These are phyloP conservation scores for Peromyscus melanophrys DNA, from an alignment of 2,797 vertebrate species.

Conservation along the genomic window DNA sequence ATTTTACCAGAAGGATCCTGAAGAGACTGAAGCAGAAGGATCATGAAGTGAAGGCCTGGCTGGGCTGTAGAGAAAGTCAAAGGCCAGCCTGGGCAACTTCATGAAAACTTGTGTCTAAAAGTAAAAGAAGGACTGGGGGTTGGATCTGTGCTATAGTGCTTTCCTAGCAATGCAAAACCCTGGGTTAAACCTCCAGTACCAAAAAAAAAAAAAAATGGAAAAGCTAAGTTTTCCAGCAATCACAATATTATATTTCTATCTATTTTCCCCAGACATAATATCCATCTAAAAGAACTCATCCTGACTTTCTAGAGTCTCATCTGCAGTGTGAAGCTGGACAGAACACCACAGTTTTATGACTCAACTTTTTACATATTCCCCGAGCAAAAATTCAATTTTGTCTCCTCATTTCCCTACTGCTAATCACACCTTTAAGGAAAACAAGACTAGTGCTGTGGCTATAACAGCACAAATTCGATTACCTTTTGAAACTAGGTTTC, in stretches of 20 bases:
- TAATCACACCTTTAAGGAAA: constrained; percentile 71
- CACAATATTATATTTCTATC: constrained; percentile 27
- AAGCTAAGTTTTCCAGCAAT: not conserved
- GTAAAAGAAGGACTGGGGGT: not conserved
- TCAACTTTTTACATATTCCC: constrained; percentile 23
- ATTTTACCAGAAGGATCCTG: not conserved
- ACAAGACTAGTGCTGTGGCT: constrained; percentile 10
- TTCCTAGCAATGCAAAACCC: not conserved
- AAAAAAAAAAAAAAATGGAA: not conserved
- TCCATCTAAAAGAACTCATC: not conserved
- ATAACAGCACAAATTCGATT: constrained; percentile 71
- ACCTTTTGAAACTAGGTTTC: constrained; percentile 63
- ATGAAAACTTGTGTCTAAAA: not conserved
- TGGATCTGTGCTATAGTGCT: not conserved
- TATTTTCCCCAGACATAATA: constrained; percentile 39
- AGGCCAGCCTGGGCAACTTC: not conserved
- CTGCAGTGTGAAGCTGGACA: not conserved
- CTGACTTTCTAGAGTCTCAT: not conserved
- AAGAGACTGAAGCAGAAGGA: not conserved
- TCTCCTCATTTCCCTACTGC: constrained; percentile 56
- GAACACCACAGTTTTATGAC: constrained; percentile 29
- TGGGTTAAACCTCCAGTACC: not conserved
- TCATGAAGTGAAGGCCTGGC: not conserved
- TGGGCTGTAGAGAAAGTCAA: not conserved
- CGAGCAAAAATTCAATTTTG: constrained; percentile 60